These are phyloP conservation scores for Battus philenor DNA, from an alignment of 1,140 invertebrate species.

Conservation along the genomic window DNA sequence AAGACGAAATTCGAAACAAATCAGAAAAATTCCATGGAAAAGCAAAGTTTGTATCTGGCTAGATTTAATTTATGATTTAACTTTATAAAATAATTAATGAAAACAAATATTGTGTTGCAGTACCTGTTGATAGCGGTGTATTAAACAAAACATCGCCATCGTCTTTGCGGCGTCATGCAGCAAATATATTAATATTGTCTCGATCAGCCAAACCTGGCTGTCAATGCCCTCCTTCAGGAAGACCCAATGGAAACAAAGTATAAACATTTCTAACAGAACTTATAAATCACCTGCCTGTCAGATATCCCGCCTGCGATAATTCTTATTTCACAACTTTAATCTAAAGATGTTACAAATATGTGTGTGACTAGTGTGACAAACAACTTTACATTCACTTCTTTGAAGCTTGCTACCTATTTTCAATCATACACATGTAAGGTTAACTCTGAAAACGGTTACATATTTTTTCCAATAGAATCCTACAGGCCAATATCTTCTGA, in stretches of 20 bases:
- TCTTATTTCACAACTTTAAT: no score
- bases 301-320: no score
- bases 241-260: conserved; percentile 37
- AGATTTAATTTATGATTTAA: neutral
- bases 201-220: conserved; percentile 46
- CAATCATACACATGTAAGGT: no score
- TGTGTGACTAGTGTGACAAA: no score
- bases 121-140: neutral
- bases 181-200: conserved; percentile 28
- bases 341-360: no score
- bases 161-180: conserved; percentile 36
- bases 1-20: conserved; percentile 4
- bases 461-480: no score
- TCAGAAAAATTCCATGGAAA: neutral
- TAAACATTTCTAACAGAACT: neutral
- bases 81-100: no score
- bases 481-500: no score
- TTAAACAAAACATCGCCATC: conserved; percentile 12
- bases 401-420: no score
- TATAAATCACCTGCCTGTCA: no score
- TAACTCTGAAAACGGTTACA: no score
- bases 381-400: no score
- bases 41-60: neutral
- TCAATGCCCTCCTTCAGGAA: conserved; percentile 40
- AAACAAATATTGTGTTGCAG: neutral